Percentiles rank a stretch among this genome's conserved stretches.
These are phyloP conservation scores for Bostrychus sinensis DNA, from an alignment of 2,113 vertebrate species.

Conservation along the genomic window DNA sequence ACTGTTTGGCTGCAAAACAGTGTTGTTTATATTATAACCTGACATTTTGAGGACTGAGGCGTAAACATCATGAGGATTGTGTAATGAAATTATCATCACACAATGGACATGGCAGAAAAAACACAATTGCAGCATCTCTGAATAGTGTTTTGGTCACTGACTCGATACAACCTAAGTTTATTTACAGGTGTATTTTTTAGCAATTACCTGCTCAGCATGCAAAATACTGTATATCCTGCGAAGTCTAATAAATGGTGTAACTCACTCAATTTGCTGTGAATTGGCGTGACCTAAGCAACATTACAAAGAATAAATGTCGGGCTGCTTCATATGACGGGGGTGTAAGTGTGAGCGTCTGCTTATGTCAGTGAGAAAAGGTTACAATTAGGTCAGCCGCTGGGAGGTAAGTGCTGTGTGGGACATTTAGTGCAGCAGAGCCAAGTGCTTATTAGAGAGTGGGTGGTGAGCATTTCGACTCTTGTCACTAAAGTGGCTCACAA, in stretches of 20 bases:
- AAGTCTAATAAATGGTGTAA: not conserved
- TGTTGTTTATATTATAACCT: not conserved
- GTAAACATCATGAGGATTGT: conserved; percentile 49
- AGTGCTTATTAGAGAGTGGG: conserved; percentile 56
- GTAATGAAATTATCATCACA: conserved; percentile 44
- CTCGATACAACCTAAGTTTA: conserved; percentile 49
- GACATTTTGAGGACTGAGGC: not conserved
- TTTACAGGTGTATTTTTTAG: conserved; percentile 38
- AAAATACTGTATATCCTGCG: not conserved
- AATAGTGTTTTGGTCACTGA: conserved; percentile 52
- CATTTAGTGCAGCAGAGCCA: conserved; percentile 27
- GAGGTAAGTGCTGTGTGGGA: conserved; percentile 36
- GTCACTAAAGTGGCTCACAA: conserved; percentile 42
- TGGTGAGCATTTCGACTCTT: conserved; percentile 52
- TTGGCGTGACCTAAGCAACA: conserved; percentile 33
- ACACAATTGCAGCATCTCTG: conserved; percentile 24
- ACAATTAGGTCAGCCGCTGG: conserved; percentile 45
- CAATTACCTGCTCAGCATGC: conserved; percentile 16
- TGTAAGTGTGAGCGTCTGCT: conserved; percentile 3
- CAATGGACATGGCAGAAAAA: conserved; percentile 23
- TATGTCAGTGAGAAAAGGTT: conserved; percentile 26
- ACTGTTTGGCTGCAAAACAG: not conserved
- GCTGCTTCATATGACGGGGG: conserved; percentile 19
- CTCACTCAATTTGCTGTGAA: conserved; percentile 22
- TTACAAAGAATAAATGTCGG: conserved; percentile 14